Evolutionary conservation across 2,888 invertebrate species (phyloP), one percentile per base, ranked within the genome.

Genomic region (Carcina quercana): DNA sequence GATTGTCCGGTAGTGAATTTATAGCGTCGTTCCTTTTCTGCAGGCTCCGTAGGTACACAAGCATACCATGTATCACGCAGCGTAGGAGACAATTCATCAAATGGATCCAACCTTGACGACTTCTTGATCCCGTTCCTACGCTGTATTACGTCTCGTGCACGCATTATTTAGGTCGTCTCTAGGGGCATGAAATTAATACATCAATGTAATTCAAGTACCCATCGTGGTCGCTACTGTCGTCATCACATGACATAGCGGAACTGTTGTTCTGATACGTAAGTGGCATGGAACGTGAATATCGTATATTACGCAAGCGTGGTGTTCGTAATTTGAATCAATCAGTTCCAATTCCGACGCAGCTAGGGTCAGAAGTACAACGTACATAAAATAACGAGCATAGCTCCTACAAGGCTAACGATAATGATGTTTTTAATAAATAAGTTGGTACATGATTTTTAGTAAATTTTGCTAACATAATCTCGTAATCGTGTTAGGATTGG

Each of bases 21-120:
- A 35, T 31, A 13, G 22, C 22, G 13, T 17, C 17, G 15, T 13
- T 19, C 11, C n/a, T 24, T 25, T 5, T 35, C 14, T n/a, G 30
- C 33, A 32, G 31, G 26, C 26, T 30, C 21, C 26, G 28, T 32
- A 28, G 17, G 22, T 26, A 34, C 26, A 25, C 13, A 21, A 15
- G 12, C 26, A 12, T 42, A 42, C 36, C 41, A 44, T 45, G 55
- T 44, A 37, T n/a, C n/a, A n/a, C n/a, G n/a, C n/a, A 42, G 50
- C 53, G 59, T 59, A 59, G 60, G 53, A 57, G 60, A 64, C 72
- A 70, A 72, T 67, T 70, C 59, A 63, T 72, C 63, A 75, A 80
- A 82, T 80, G 63, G 72, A 78, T 80, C 66, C 61, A 73, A 59
- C 83, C 82, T 83, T 83, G 79, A 54, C 66, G 62, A 68, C 73